A percentile compares a stretch with the other conserved stretches of the same genome.
Evolutionary conservation across 2,888 invertebrate genomes (phyloP).

Genomic region (Trichopria drosophilae): DNA sequence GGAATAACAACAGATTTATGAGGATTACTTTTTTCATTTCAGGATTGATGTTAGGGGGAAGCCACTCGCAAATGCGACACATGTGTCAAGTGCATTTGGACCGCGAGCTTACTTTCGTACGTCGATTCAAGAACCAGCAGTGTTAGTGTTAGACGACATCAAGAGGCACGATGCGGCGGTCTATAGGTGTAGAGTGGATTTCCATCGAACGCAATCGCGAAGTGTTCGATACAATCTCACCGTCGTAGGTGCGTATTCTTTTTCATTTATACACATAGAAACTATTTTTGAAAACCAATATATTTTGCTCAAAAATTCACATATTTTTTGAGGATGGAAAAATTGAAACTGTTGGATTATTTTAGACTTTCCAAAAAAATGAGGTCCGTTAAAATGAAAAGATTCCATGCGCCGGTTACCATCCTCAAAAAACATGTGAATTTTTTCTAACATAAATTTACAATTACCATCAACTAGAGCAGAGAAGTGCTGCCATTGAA

Average conservation of each 20-base stretch:
- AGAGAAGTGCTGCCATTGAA: no score
- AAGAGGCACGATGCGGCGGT: conserved; percentile 86
- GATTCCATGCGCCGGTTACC: no score
- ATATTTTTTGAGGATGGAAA: conserved; percentile 8
- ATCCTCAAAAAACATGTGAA: no score
- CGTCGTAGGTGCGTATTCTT: conserved; percentile 77
- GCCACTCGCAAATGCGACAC: conserved; percentile 75
- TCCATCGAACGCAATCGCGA: conserved; percentile 85
- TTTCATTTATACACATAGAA: not conserved
- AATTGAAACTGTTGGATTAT: no score
- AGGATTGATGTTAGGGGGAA: conserved; percentile 88
- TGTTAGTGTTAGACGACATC: conserved; percentile 81
- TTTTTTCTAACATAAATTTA: no score
- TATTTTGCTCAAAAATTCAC: not conserved
- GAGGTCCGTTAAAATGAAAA: no score
- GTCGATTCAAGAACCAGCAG: conserved; percentile 76
- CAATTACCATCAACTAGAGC: no score
- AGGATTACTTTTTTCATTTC: conserved; percentile 59
- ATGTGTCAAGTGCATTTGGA: conserved; percentile 86
- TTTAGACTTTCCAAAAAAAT: no score
- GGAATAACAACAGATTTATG: no score
- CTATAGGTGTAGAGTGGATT: conserved; percentile 88
- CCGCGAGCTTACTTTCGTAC: conserved; percentile 80
- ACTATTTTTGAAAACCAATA: not conserved
- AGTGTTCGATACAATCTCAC: conserved; percentile 88